Conservation (phyloP, 1,140 invertebrate species). For the Hyles euphorbiae region DNA sequence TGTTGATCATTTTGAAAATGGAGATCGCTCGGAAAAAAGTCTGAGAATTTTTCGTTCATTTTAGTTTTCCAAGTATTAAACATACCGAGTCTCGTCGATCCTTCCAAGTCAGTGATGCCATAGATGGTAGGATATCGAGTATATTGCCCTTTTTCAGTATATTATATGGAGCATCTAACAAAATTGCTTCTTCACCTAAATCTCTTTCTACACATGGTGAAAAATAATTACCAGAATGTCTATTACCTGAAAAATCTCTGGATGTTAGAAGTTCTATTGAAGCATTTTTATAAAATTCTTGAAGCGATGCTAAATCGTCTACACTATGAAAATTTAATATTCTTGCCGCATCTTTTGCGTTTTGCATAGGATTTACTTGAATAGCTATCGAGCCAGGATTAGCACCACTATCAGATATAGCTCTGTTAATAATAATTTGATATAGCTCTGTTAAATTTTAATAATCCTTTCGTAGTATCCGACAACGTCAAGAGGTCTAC, state of each 20-base stretch:
- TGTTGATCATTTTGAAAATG: conserved; percentile 30
- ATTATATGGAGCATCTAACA: conserved; percentile 36
- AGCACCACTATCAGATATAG: conserved; percentile 47
- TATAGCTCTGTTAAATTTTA: conserved; percentile 51
- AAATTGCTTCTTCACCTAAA: conserved; percentile 37
- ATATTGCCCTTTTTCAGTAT: conserved; percentile 40
- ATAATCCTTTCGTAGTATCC: conserved; percentile 32
- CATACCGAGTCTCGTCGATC: conserved; percentile 30
- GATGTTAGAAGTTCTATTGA: conserved; percentile 28
- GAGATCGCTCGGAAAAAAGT: conserved; percentile 44
- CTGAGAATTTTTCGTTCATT: conserved; percentile 12
- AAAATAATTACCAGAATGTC: conserved; percentile 31
- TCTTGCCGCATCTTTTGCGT: conserved; percentile 37
- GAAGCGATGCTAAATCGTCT: conserved; percentile 33
- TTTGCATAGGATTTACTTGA: conserved; percentile 39
- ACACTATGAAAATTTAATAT: conserved; percentile 28
- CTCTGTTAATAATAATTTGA: conserved; percentile 46
- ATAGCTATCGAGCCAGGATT: conserved; percentile 27
- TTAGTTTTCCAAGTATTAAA: conserved; percentile 37
- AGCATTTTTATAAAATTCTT: conserved; percentile 45
- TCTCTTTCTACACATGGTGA: conserved; percentile 48
- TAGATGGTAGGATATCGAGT: too few relatives aligned
- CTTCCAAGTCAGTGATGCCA: conserved; percentile 49
- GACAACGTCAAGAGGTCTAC: conserved; percentile 41
- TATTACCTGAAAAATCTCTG: conserved; percentile 14